Evolutionary conservation across 2,113 vertebrate genomes (phyloP), one percentile per base, ranked within the genome.

Genomic region (Paralichthys olivaceus): DNA sequence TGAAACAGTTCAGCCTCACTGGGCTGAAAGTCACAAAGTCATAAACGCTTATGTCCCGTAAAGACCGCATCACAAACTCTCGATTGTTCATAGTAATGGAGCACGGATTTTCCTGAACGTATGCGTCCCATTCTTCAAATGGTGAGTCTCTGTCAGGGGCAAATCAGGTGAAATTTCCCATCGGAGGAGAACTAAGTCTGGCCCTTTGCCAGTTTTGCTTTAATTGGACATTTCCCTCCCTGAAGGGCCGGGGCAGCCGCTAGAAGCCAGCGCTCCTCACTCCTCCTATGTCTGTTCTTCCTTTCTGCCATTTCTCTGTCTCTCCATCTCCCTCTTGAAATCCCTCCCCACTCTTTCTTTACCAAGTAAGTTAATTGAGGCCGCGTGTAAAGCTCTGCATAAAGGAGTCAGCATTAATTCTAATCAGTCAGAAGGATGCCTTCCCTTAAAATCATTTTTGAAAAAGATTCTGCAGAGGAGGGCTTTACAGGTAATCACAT

Each of bases 351-450:
- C 72, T 56, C 40, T 53, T 54, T 74, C 53, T 77, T 78, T 68
- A 75, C 80, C 56, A 54, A 51, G 53, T 45, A 58, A 89, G 84
- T 88, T 89, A 91, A 91, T 91, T 88, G 78, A 86, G 86, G 86
- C 84, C 69, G 59, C 75, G 47, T 28, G 54, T 77, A 68, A 64
- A 60, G 58, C 74, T 71, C 72, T 77, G 79, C 67, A 79, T 80
- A 40, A 59, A 40, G 59, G 23, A 77, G 67, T 69, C 70, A 17
- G 71, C 70, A 84, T 89, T 88, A 72, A 79, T 65, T 85, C 73
- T 58, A 62, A 80, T 78, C 65, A 72, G 54, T 53, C 49, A 75
- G 66, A 77, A 9, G 2, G 62, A 86, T 73, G 32, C 63, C 59
- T 74, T 63, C 62, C 49, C 8, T 20, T 20, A 51, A 51, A 51